Evolutionary conservation across 2,113 vertebrate species (phyloP).

Genomic region (Rhagologus leucostigma): DNA sequence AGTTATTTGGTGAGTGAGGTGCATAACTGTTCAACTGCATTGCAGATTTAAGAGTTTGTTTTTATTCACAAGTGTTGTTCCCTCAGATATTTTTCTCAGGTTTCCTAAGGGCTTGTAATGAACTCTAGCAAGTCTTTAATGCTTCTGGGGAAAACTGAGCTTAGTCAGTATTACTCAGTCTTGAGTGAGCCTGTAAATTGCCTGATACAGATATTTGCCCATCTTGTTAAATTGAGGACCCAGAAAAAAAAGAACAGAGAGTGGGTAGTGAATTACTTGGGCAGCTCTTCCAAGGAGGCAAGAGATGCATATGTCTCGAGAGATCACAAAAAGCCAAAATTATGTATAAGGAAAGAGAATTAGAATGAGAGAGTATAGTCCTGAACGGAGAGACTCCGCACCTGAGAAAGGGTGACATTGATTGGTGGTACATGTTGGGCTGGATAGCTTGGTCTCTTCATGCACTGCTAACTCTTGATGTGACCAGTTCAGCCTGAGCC

Average conservation of each 20-base stretch:
- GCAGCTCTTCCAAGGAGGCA: not conserved
- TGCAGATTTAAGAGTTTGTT: not conserved
- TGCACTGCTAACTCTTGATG: not conserved
- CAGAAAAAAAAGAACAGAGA: not conserved
- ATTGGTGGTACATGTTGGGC: not conserved
- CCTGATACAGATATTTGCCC: not conserved
- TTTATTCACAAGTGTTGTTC: conserved; percentile 47
- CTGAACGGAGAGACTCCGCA: not conserved
- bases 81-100: conserved; percentile 25
- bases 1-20: not conserved
- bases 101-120: conserved; percentile 9
- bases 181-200: not conserved
- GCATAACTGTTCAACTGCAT: not conserved
- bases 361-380: not conserved
- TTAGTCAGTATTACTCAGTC: not conserved
- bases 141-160: not conserved
- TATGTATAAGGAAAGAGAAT: not conserved
- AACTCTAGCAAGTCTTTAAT: not conserved
- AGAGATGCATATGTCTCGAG: not conserved
- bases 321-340: not conserved
- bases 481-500: not conserved
- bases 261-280: not conserved
- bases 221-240: not conserved
- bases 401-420: not conserved
- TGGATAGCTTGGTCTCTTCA: not conserved